These are phyloP conservation scores for Melanophora roralis DNA, from an alignment of 2,888 invertebrate genomes.

Conservation along the genomic window DNA sequence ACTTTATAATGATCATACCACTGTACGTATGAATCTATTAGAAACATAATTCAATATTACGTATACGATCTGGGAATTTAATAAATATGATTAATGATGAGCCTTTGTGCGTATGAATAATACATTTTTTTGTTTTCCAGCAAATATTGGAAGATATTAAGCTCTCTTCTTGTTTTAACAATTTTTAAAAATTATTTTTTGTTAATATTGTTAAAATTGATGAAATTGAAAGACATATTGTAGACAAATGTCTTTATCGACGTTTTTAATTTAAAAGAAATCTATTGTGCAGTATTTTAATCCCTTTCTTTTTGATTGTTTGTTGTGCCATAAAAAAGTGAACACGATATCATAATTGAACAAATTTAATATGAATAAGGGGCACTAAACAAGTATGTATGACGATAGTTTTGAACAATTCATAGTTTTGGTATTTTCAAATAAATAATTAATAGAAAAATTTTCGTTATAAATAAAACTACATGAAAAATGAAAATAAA, in stretches of 20 bases:
- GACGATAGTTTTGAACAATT: constrained; percentile 47
- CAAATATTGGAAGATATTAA: too few species aligned
- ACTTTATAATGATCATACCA: neutral
- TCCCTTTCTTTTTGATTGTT: neutral
- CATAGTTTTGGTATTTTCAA: constrained; percentile 12
- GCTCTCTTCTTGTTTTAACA: too few species aligned
- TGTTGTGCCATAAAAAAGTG: neutral
- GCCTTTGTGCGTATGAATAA: too few species aligned
- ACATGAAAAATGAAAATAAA: constrained; percentile 23
- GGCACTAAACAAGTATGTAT: constrained; percentile 14
- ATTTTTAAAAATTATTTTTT: too few species aligned
- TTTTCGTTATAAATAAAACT: constrained; percentile 22
- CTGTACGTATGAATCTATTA: neutral
- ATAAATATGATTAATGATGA: too few species aligned
- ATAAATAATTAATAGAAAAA: constrained; percentile 45
- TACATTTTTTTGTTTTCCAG: too few species aligned
- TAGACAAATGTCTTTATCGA: too few species aligned
- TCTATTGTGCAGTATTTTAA: neutral
- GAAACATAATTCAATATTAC: neutral
- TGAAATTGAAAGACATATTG: too few species aligned
- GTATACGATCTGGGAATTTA: constrained; percentile 36
- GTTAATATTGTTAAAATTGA: too few species aligned
- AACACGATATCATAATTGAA: constrained; percentile 33
- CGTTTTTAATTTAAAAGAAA: too few species aligned
- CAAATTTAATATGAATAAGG: constrained; percentile 30